Percentiles rank a stretch among this genome's conserved stretches.
Evolutionary conservation across 2,797 vertebrate species (phyloP).

Genomic region (Cetoscarus ocellatus): DNA sequence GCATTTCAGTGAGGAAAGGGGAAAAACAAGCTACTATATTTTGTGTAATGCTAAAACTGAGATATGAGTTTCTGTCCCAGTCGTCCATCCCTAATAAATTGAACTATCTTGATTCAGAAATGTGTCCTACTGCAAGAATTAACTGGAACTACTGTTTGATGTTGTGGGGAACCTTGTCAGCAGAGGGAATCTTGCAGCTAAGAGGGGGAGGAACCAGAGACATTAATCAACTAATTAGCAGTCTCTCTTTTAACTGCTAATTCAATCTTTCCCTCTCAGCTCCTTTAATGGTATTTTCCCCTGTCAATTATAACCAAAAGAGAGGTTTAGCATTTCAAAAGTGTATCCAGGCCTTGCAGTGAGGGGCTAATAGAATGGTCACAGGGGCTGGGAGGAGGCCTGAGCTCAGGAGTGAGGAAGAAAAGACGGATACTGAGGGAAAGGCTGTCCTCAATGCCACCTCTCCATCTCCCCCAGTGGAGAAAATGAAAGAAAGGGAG

Average conservation of each 20-base stretch:
- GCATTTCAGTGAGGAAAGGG: no score
- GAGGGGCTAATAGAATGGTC: constrained; percentile 79
- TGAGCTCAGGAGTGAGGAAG: constrained; percentile 66
- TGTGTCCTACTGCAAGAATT: constrained; percentile 19
- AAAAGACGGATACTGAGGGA: constrained; percentile 69
- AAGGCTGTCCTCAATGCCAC: constrained; percentile 80
- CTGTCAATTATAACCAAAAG: constrained; percentile 76
- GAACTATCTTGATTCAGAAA: constrained; percentile 4
- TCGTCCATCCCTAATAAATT: no score
- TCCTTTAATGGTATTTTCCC: constrained; percentile 77
- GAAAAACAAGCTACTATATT: no score
- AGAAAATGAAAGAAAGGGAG: constrained; percentile 81
- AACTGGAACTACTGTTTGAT: constrained; percentile 46
- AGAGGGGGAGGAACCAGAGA: constrained; percentile 62
- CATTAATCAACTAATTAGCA: constrained; percentile 87
- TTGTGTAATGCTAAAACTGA: no score
- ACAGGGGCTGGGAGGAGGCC: constrained; percentile 78
- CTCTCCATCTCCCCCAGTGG: constrained; percentile 73
- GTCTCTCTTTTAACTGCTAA: constrained; percentile 84
- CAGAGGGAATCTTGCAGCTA: constrained; percentile 46
- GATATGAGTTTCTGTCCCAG: no score
- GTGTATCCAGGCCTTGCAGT: constrained; percentile 78
- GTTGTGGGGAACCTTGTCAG: constrained; percentile 30
- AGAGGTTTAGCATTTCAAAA: constrained; percentile 87
- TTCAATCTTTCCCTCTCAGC: constrained; percentile 82